Base-by-base conservation (phyloP, 2,113 vertebrate species). In the Myiagra hebetior region DNA sequence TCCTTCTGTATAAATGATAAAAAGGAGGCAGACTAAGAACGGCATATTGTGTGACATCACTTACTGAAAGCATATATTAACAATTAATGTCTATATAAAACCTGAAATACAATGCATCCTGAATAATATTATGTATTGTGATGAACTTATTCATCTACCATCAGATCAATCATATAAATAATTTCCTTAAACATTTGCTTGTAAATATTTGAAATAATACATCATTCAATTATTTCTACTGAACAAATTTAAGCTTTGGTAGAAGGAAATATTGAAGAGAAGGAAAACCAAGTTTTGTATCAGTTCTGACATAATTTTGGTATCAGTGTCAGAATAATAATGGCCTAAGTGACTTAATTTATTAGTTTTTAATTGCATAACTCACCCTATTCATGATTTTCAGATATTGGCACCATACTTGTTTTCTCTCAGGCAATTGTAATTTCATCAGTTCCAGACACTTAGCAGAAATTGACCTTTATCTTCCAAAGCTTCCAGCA, bases 381-480 rank as follows among this genome's bases (percentile, higher is more conserved):
- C 8, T 57, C 56, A 65, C 13, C 15, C 11, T 68, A 33, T 85
- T 79, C 20, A 69, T 46, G 35, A 1, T 2, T 86, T 81, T 95
- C 74, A 69, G 41, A 77, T 94, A 57, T 86, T 92, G 63, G 50
- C 63, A 95, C 31, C 44, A 42, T 21, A 59, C 23, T 59, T 30
- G 5, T 50, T 90, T 95, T 92, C 85, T 92, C 53, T 42, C 31
- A 46, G 70, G 85, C 88, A 88, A 60, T 17, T 57, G 23, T 33
- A 87, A 85, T 90, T 92, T 90, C 79, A 64, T 88, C 72, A 62
- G 41, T 84, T 91, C 15, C 83, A 89, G 63, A 86, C 59, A 80
- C 55, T 94, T 91, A 86, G 80, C 80, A 46, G 85, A 93, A 92
- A 91, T 27, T 84, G 64, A 94, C 95, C 84, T 91, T 94, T 92